Percentiles rank a stretch among this genome's conserved stretches.
Conservation (phyloP, 2,888 invertebrate species). For the Cosmia trapezina region DNA sequence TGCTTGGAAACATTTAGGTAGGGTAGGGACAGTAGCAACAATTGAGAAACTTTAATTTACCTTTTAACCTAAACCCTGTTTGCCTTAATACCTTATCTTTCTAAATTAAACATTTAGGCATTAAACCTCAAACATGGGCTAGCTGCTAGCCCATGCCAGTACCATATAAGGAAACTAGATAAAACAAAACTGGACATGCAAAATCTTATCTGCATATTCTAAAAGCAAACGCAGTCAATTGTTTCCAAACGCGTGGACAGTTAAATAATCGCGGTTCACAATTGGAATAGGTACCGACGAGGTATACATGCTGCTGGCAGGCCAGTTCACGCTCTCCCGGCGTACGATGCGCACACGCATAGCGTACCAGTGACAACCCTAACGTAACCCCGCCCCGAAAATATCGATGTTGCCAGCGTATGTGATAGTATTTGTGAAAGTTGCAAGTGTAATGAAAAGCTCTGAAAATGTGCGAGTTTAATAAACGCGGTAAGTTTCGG, state of each 20-base stretch:
- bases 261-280: slow-evolving; percentile 89
- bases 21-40: background rate
- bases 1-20: too few relatives aligned
- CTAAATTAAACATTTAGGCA: background rate
- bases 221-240: slow-evolving; percentile 86
- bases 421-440: slow-evolving; percentile 64
- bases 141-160: slow-evolving; percentile 10
- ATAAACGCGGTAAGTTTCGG: slow-evolving; percentile 56
- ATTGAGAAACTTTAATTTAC: background rate
- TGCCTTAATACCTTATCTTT: background rate
- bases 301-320: slow-evolving; percentile 76
- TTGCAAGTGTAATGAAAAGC: slow-evolving; percentile 60
- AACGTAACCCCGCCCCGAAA: slow-evolving; percentile 61
- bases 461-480: slow-evolving; percentile 51
- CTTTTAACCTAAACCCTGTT: too few relatives aligned
- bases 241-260: slow-evolving; percentile 89
- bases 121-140: slow-evolving; percentile 16
- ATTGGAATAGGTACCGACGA: slow-evolving; percentile 86
- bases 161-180: slow-evolving; percentile 51
- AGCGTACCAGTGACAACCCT: slow-evolving; percentile 69
- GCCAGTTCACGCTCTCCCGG: slow-evolving; percentile 86
- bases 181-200: slow-evolving; percentile 76
- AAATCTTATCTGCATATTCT: slow-evolving; percentile 85
- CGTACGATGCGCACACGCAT: slow-evolving; percentile 81
- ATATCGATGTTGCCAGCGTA: slow-evolving; percentile 66